Conservation (phyloP, 2,888 invertebrate genomes). For the Drosophila flavopinicola region DNA sequence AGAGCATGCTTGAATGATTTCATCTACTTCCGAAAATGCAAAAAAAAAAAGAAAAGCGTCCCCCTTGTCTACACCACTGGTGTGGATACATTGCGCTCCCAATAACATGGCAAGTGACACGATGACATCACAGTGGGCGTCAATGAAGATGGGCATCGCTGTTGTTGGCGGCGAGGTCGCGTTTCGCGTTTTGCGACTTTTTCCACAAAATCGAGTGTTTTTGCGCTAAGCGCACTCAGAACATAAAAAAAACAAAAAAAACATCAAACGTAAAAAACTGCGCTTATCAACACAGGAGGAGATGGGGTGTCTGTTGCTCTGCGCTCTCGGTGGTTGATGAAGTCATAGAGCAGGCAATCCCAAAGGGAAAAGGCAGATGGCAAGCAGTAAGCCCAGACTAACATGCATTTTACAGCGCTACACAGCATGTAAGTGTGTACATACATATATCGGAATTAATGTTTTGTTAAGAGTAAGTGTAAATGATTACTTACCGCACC, state of each 20-base stretch:
- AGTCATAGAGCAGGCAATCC: constrained; percentile 50
- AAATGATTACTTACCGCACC: constrained; percentile 84
- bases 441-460: not conserved
- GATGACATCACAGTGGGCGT: constrained; percentile 59
- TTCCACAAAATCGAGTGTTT: constrained; percentile 1
- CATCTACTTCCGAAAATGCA: no score
- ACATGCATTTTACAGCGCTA: constrained; percentile 24
- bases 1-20: no score
- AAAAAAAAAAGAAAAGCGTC: no score
- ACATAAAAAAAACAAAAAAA: no score
- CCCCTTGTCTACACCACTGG: no score
- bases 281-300: constrained; percentile 32
- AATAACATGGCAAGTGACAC: constrained; percentile 54
- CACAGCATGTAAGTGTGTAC: constrained; percentile 4
- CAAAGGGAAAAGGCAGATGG: constrained; percentile 30
- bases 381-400: constrained; percentile 14
- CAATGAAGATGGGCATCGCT: constrained; percentile 29
- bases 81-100: no score
- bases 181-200: constrained; percentile 16
- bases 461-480: not conserved
- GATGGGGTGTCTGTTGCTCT: constrained; percentile 2
- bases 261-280: constrained; percentile 16
- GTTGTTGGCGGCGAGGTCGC: constrained; percentile 37
- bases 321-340: constrained; percentile 49
- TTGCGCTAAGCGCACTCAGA: not conserved